Evolutionary conservation across 2,888 invertebrate genomes (phyloP).

Genomic region (Epinotia brunnichana): DNA sequence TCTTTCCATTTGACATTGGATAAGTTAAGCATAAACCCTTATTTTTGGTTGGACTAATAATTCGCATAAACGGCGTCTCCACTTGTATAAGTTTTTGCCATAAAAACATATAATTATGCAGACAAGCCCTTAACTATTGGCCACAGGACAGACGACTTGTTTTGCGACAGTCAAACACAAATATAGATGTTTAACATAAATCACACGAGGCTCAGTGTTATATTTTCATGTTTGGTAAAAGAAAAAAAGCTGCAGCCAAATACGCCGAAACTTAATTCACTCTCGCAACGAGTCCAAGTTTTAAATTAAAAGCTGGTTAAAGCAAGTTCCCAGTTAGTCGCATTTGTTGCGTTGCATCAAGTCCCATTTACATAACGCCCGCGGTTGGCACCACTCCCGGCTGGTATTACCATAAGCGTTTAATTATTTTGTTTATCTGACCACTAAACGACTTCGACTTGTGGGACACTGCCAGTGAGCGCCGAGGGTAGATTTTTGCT

Average conservation of each 20-base stretch:
- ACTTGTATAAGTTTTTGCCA: too few species aligned
- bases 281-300: slow-evolving; percentile 56
- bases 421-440: slow-evolving; percentile 80
- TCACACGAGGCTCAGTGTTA: background rate
- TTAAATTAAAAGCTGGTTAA: slow-evolving; percentile 65
- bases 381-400: slow-evolving; percentile 49
- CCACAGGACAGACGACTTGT: too few species aligned
- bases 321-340: slow-evolving; percentile 56
- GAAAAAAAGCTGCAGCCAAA: background rate
- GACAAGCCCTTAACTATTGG: too few species aligned
- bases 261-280: slow-evolving; percentile 31
- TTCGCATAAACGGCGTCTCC: too few species aligned
- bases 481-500: slow-evolving; percentile 4
- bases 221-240: background rate
- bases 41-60: too few species aligned
- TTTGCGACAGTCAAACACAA: background rate
- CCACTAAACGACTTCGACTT: slow-evolving; percentile 72
- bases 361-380: slow-evolving; percentile 61
- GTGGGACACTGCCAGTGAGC: slow-evolving; percentile 56
- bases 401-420: slow-evolving; percentile 68
- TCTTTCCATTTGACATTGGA: too few species aligned
- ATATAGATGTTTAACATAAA: background rate
- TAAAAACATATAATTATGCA: too few species aligned
- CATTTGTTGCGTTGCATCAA: slow-evolving; percentile 56
- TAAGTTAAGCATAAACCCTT: too few species aligned